Percentiles rank a stretch among this genome's conserved stretches.
These are phyloP conservation scores for Grallaria varia DNA, from an alignment of 2,113 vertebrate genomes.

Conservation along the genomic window DNA sequence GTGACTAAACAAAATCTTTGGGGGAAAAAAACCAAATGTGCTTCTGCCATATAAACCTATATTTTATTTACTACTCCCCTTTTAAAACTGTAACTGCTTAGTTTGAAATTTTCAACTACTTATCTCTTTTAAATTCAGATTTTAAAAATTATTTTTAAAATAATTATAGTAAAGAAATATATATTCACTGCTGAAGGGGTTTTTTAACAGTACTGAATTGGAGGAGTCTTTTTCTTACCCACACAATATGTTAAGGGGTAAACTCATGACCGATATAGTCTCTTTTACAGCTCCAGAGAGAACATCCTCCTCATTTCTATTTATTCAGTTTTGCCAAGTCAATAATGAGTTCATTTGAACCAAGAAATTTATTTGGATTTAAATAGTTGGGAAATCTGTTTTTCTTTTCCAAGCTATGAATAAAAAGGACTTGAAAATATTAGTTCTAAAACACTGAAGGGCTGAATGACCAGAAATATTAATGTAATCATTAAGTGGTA, in stretches of 20 bases:
- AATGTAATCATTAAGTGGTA: neutral
- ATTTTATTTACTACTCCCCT: neutral
- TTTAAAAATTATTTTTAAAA: neutral
- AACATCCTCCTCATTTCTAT: neutral
- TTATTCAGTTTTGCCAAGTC: constrained; percentile 27
- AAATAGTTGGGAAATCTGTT: neutral
- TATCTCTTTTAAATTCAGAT: neutral
- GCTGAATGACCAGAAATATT: neutral
- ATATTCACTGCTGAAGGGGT: neutral
- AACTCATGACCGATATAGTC: neutral
- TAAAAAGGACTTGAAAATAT: neutral
- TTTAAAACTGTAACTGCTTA: neutral
- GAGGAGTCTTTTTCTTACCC: neutral
- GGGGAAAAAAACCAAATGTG: neutral
- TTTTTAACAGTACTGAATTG: neutral
- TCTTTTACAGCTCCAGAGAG: neutral
- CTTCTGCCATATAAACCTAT: neutral
- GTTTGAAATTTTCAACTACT: neutral
- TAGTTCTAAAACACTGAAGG: neutral
- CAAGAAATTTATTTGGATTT: neutral
- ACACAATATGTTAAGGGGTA: neutral
- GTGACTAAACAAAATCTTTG: neutral
- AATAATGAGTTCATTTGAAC: neutral
- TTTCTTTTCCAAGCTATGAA: neutral
- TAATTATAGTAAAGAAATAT: neutral